Evolutionary conservation across 1,140 invertebrate genomes (phyloP), one percentile per base, ranked within the genome.

Genomic region (Cherax destructor): DNA sequence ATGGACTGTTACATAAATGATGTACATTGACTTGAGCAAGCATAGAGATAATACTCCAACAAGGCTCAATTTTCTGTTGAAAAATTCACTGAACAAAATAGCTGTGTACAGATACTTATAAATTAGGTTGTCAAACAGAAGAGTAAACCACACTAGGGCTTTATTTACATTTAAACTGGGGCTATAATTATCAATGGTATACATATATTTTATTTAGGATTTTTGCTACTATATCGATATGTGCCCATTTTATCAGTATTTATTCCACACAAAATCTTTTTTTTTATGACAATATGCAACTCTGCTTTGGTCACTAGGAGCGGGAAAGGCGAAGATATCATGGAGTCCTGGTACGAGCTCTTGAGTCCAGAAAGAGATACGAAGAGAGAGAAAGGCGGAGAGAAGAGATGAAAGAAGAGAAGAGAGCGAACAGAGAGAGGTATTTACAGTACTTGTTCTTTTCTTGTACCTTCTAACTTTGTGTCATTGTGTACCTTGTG

Each of bases 261-360:
- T 21, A 30, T 74, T 9, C 21, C n/a, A 30, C 69, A 74, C 61
- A 65, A 65, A 65, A 2, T 5, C 24, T 74, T 74, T 30, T 11
- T 10, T 30, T 74, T 74, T 6, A 21, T 74, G 24, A 74, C 21
- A 30, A 69, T 30, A 72, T 41, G 47, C 10, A 16, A n/a, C 21
- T 65, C 50, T 76, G 72, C 49, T 76, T 18, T 59, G 18, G 56
- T 49, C 10, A 56, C 18, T 93, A 99, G 98, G 98, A 99, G 94
- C 95, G 97, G 81, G 98, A 99, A 94, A 95, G 98, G 94, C 95
- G 98, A 93, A 95, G 98, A 72, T 98, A 99, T 94, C 98, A 99
- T 94, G 97, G 98, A 95, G 95, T 97, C 1, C 95, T 99, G 65
- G 97, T 99, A 30, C 96, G 98, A 52, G 97, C 98, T 74, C 94